Conservation (phyloP, 2,113 vertebrate species). For the Charina bottae region DNA sequence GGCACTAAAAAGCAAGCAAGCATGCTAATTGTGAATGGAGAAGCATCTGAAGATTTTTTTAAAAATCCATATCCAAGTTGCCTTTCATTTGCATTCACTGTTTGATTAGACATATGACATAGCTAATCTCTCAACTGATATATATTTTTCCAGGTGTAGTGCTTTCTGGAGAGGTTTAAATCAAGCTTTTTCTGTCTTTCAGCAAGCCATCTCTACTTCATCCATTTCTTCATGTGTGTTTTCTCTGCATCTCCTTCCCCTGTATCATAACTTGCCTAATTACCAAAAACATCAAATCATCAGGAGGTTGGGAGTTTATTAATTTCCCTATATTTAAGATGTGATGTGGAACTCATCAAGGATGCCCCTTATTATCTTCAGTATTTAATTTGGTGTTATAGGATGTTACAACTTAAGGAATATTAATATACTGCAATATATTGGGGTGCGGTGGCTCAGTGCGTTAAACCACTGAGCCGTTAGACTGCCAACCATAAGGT, state of each 20-base stretch:
- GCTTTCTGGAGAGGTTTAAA: neutral
- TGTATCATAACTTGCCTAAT: neutral
- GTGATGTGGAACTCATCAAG: too few species aligned
- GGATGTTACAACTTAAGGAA: too few species aligned
- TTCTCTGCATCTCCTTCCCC: neutral
- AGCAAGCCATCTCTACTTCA: neutral
- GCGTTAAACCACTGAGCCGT: too few species aligned
- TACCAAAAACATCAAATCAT: neutral
- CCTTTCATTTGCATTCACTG: conserved; percentile 28
- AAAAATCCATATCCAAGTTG: neutral
- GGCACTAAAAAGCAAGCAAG: conserved; percentile 67
- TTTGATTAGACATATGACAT: conserved; percentile 56
- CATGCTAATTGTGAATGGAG: conserved; percentile 60
- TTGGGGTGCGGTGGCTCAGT: too few species aligned
- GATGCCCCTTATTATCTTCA: too few species aligned
- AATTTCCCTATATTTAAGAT: neutral
- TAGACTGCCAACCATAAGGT: too few species aligned
- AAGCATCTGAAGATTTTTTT: neutral
- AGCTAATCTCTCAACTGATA: conserved; percentile 47
- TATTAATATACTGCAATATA: too few species aligned
- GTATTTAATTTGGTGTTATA: too few species aligned
- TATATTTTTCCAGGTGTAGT: neutral
- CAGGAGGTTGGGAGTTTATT: neutral
- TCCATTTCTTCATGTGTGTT: neutral
- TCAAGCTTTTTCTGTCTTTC: neutral